Evolutionary conservation across 2,797 vertebrate genomes (phyloP), one percentile per base, ranked within the genome.

Genomic region (Takifugu ocellatus): DNA sequence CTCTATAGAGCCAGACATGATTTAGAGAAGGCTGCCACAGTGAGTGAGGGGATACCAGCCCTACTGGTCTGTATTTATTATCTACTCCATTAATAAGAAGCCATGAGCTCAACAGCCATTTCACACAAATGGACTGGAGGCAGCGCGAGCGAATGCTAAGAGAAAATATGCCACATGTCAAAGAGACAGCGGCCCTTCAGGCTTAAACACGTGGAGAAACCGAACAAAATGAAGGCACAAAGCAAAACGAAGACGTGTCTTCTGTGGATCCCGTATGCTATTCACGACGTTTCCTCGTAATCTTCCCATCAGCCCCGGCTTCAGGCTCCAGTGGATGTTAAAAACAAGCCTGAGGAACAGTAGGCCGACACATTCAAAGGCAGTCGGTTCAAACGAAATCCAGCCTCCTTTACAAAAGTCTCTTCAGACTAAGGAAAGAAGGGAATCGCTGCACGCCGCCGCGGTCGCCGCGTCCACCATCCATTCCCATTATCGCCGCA

Each of bases 1-100:
- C 82, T 87, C 86, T 82, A 84, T 82, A 68, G 72, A 72, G 72
- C 61, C 68, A 71, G 82, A 73, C 84, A 82, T 88, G 86, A 86
- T 89, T 88, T 87, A 85, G 75, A 70, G 78, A 82, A 63, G 77
- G 66, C 77, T 84, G 84, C 84, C 81, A 87, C 81, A 81, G 77
- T 87, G 85, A 87, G 82, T 87, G 85, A 86, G 84, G 82, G 78
- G 83, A 86, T 80, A 81, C 79, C 59, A 82, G 76, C 64, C 75
- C 74, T 74, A 71, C 59, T 79, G 64, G 80, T 87, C 81, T 78
- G 78, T 83, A 88, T 90, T 84, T 87, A 87, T 88, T 83, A 90
- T 85, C 74, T 77, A 75, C 79, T 75, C 74, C 84, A 85, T 88
- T 86, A 87, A 87, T 87, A 88, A 86, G 63, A 78, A 49, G 62